Conservation (phyloP, 2,888 invertebrate genomes). For the Lasius platythorax region DNA sequence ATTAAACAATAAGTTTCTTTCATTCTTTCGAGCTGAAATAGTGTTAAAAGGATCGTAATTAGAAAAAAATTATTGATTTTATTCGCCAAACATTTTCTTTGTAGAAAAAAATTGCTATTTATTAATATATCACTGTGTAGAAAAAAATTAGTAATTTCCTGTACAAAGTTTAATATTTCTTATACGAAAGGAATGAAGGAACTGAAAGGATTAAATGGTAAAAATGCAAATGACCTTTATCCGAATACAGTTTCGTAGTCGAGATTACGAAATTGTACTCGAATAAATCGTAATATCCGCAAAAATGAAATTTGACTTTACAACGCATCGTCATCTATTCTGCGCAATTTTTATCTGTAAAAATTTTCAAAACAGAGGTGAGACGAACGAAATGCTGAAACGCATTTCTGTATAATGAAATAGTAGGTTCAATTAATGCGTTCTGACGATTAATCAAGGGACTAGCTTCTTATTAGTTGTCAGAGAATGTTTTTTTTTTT, state of each 20-base stretch:
- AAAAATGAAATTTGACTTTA: background rate
- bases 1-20: constrained; percentile 4
- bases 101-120: constrained; percentile 29
- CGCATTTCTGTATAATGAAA: constrained; percentile 15
- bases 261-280: background rate
- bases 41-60: background rate
- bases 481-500: background rate
- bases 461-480: background rate
- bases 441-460: background rate
- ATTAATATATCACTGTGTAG: background rate
- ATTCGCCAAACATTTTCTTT: background rate
- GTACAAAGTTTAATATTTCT: constrained; percentile 32
- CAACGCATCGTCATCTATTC: background rate
- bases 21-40: background rate
- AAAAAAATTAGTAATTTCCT: constrained; percentile 15
- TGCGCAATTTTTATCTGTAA: background rate
- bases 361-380: background rate
- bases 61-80: background rate
- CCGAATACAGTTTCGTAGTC: background rate
- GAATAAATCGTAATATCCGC: background rate
- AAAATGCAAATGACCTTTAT: constrained; percentile 17
- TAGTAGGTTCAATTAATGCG: background rate
- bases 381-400: background rate
- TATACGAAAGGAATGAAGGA: background rate
- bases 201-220: background rate